Evolutionary conservation across 2,113 vertebrate genomes (phyloP).

Genomic region (Aphyosemion australe): DNA sequence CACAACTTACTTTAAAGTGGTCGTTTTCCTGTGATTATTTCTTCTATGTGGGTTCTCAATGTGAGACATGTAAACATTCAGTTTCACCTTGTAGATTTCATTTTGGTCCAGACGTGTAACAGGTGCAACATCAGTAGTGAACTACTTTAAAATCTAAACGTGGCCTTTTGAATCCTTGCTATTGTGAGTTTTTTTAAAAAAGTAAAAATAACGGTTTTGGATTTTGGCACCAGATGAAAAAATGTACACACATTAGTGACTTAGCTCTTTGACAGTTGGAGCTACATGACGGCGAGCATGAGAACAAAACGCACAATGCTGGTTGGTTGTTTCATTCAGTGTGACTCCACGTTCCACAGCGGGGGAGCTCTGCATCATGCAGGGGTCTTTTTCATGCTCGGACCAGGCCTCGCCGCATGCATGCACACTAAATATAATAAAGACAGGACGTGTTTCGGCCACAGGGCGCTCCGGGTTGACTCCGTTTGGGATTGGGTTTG

Average conservation of each 20-base stretch:
- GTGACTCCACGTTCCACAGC: conserved; percentile 56
- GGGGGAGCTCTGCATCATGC: conserved; percentile 68
- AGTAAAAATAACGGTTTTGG: conserved; percentile 10
- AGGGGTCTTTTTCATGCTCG: conserved; percentile 72
- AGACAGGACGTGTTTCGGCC: conserved; percentile 33
- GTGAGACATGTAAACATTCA: conserved; percentile 75
- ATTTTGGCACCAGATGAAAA: conserved; percentile 58
- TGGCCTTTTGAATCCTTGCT: conserved; percentile 46
- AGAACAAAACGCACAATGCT: conserved; percentile 43
- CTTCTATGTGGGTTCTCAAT: conserved; percentile 71
- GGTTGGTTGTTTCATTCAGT: conserved; percentile 41
- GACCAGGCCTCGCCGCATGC: conserved; percentile 58
- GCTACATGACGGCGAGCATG: conserved; percentile 29
- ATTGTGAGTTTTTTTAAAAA: background rate
- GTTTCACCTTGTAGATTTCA: conserved; percentile 36
- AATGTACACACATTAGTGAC: conserved; percentile 32
- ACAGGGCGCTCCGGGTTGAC: conserved; percentile 24
- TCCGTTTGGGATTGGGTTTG: conserved; percentile 8
- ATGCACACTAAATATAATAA: conserved; percentile 72
- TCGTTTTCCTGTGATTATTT: background rate
- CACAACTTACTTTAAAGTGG: conserved; percentile 12
- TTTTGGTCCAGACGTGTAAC: conserved; percentile 62
- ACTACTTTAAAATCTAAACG: conserved; percentile 22
- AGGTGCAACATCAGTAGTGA: conserved; percentile 2
- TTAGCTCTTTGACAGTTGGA: conserved; percentile 35